Conservation (phyloP, 1,140 invertebrate genomes). For the Lepidotrigona ventralis region DNA sequence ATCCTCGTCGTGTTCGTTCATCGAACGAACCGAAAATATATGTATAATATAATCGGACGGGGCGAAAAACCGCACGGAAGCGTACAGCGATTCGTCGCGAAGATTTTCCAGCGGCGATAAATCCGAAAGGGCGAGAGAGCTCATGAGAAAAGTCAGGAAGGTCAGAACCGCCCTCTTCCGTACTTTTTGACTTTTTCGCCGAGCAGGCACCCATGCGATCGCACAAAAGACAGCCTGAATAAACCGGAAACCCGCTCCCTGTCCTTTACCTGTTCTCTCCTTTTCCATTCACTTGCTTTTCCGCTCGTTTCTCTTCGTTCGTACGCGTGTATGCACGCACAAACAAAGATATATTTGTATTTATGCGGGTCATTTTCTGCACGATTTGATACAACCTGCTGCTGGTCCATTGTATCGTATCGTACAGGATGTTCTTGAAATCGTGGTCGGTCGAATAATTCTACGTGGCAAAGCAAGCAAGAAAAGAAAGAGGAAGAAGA, state of each 20-base stretch:
- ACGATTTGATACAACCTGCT: slow-evolving; percentile 54
- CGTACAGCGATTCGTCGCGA: neutral
- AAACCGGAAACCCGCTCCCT: slow-evolving; percentile 74
- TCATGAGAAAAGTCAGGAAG: slow-evolving; percentile 62
- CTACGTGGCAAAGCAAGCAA: too few species aligned
- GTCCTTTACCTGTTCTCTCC: slow-evolving; percentile 65
- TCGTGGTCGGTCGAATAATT: too few species aligned
- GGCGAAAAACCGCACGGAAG: neutral
- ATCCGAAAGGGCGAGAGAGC: slow-evolving; percentile 55
- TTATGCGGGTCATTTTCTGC: slow-evolving; percentile 31
- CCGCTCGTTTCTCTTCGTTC: neutral
- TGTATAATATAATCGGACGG: too few species aligned
- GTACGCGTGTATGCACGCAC: neutral
- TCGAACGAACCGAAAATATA: too few species aligned
- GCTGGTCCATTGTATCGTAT: slow-evolving; percentile 31
- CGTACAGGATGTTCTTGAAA: too few species aligned
- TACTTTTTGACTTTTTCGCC: slow-evolving; percentile 71
- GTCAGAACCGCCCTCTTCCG: slow-evolving; percentile 68
- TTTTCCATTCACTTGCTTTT: slow-evolving; percentile 34
- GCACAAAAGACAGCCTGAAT: slow-evolving; percentile 64
- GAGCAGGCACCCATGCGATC: slow-evolving; percentile 41
- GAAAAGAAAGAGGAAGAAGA: too few species aligned
- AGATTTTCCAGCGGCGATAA: slow-evolving; percentile 64
- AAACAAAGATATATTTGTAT: slow-evolving; percentile 15
- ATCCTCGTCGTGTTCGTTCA: too few species aligned